Percentiles rank a stretch among this genome's conserved stretches.
Conservation (phyloP, 2,113 vertebrate species). For the Pteropus alecto region DNA sequence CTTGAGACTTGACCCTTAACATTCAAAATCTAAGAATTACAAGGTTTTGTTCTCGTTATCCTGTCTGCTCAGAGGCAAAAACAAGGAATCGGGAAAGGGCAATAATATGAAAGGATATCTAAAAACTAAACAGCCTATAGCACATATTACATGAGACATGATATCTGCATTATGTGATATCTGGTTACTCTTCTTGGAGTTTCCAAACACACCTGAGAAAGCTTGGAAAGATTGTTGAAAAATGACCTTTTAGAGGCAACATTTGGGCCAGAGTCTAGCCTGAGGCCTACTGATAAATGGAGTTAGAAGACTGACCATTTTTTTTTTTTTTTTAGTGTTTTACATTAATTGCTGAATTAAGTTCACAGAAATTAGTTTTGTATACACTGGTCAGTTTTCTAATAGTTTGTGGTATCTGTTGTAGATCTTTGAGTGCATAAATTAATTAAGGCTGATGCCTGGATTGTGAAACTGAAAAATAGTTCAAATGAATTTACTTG, state of each 20-base stretch:
- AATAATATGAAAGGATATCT: background rate
- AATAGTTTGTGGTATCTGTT: background rate
- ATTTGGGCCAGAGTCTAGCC: background rate
- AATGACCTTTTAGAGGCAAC: background rate
- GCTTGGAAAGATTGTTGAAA: background rate
- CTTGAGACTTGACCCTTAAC: background rate
- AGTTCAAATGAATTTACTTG: background rate
- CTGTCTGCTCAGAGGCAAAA: background rate
- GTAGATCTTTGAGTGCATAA: background rate
- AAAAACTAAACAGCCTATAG: background rate
- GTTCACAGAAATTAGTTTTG: background rate
- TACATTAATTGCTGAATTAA: background rate
- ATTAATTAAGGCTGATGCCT: background rate
- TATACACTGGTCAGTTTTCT: background rate
- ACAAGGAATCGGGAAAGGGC: background rate
- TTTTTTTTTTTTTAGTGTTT: background rate
- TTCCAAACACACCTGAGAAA: background rate
- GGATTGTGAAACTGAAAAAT: background rate
- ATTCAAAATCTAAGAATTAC: background rate
- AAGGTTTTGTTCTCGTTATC: rapidly evolving
- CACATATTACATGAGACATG: background rate
- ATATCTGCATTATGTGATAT: background rate
- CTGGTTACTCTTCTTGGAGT: background rate
- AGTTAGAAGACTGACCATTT: background rate
- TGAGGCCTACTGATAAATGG: background rate